Evolutionary conservation across 2,113 vertebrate genomes (phyloP).

Genomic region (Columba livia): DNA sequence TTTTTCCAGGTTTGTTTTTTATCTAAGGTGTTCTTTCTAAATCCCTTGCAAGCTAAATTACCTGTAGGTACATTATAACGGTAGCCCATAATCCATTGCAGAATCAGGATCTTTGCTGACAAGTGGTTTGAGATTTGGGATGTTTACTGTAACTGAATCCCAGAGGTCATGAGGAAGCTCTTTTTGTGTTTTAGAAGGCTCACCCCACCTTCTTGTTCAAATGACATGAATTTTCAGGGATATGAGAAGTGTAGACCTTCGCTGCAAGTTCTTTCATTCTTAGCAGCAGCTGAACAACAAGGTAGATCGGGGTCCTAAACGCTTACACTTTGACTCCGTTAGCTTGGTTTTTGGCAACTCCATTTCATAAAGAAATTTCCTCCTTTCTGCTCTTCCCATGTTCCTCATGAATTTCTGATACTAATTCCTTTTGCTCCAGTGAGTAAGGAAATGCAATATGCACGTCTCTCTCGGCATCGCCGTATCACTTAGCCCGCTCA

Average conservation of each 20-base stretch:
- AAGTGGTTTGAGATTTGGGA: neutral
- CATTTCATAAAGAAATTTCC: neutral
- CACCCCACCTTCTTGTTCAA: neutral
- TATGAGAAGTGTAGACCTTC: rapidly evolving
- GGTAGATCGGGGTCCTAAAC: neutral
- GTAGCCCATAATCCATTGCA: neutral
- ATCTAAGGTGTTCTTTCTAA: neutral
- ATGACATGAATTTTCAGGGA: neutral
- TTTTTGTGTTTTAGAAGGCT: neutral
- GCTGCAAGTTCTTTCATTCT: neutral
- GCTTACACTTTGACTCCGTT: neutral
- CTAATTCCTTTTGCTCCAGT: neutral
- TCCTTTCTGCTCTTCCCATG: neutral
- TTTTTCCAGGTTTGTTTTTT: neutral
- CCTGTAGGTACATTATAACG: neutral
- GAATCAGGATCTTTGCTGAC: neutral
- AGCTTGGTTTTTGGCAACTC: neutral
- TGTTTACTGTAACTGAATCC: neutral
- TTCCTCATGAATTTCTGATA: neutral
- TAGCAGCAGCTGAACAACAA: neutral
- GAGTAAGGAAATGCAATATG: neutral
- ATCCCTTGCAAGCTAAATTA: neutral
- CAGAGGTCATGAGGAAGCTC: neutral
- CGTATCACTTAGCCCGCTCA: neutral
- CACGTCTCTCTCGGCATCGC: neutral